A percentile compares a stretch with the other conserved stretches of the same genome.
Evolutionary conservation across 1,140 invertebrate species (phyloP).

Genomic region (Acromyrmex echinatior): DNA sequence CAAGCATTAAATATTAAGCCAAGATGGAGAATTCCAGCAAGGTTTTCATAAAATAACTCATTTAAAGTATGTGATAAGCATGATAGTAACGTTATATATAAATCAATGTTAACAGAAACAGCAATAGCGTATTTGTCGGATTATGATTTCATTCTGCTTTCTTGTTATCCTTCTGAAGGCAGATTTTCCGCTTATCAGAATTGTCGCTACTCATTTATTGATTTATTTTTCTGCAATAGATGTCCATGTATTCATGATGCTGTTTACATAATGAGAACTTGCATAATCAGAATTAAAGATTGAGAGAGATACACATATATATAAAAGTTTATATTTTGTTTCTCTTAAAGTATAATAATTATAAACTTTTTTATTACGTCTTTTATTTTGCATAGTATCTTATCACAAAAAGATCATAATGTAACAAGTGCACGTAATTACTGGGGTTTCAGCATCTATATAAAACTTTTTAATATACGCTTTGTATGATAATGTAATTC

Average conservation of each 20-base stretch:
- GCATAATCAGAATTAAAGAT: neutral
- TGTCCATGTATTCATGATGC: neutral
- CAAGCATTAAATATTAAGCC: neutral
- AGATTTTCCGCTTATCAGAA: constrained; percentile 9
- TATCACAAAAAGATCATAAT: neutral
- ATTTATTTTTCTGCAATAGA: neutral
- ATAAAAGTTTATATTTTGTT: too few relatives aligned
- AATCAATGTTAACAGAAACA: constrained; percentile 24
- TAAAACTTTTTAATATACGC: neutral
- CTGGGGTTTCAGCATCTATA: neutral
- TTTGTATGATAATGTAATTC: neutral
- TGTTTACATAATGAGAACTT: constrained; percentile 13
- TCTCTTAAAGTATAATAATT: neutral
- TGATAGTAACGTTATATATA: constrained; percentile 22
- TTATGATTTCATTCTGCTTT: constrained; percentile 24
- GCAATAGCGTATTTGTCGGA: constrained; percentile 12
- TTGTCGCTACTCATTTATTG: constrained; percentile 31
- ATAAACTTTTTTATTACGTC: neutral
- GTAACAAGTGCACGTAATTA: constrained; percentile 2
- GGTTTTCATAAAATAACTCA: constrained; percentile 34
- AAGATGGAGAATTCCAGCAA: neutral
- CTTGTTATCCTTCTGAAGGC: constrained; percentile 6
- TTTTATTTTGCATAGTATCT: neutral
- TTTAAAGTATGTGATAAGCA: constrained; percentile 24
- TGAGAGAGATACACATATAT: neutral